Evolutionary conservation across 2,888 invertebrate genomes (phyloP).

Genomic region (Rotaria magnacalcarata): DNA sequence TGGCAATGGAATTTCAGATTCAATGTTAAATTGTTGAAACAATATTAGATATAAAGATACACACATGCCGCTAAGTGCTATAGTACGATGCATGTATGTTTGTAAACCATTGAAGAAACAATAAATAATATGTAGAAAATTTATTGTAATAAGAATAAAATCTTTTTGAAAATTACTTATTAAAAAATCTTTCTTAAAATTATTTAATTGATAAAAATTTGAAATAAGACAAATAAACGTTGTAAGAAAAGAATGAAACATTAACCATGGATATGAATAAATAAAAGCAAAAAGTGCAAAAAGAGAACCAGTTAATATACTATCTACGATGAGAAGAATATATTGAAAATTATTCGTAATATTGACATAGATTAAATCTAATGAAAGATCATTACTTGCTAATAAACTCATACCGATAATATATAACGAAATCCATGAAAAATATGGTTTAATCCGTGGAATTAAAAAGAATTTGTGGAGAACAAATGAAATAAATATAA

Average conservation of each 20-base stretch:
- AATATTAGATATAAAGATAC: background rate
- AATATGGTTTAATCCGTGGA: background rate
- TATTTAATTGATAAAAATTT: background rate
- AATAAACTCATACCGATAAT: background rate
- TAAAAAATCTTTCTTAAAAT: background rate
- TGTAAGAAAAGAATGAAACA: background rate
- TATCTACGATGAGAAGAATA: background rate
- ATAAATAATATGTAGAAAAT: background rate
- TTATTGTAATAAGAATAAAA: background rate
- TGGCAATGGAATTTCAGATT: background rate
- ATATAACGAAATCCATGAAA: background rate
- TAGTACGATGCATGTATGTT: background rate
- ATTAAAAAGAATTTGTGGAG: background rate
- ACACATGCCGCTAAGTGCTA: conserved; percentile 4
- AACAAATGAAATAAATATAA: background rate
- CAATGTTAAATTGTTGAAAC: background rate
- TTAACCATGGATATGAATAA: background rate
- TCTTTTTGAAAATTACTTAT: background rate
- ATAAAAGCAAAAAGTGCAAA: background rate
- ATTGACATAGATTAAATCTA: background rate
- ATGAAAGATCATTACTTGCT: background rate
- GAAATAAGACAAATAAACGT: background rate
- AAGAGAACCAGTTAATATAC: background rate
- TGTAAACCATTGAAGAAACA: background rate
- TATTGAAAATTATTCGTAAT: background rate